Evolutionary conservation across 2,797 vertebrate genomes (phyloP), one percentile per base, ranked within the genome.

Genomic region (Orientallactaga sibirica): DNA sequence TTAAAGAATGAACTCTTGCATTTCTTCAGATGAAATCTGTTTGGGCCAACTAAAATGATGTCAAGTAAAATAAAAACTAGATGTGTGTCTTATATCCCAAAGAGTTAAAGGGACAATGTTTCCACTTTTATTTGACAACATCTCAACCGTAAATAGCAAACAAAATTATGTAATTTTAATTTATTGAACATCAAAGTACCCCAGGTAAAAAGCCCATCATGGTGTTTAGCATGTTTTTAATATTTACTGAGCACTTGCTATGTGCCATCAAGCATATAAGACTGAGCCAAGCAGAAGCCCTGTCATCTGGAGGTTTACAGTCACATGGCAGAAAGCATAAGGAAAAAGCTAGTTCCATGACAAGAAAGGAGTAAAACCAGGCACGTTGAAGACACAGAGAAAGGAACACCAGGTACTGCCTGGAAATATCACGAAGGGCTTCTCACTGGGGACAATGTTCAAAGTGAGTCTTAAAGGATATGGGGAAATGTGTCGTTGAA

Each of bases 81-180:
- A 66, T 55, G 52, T 11, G 37, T 43, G 78, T 12, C 83, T 82
- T 48, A 74, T 15, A 92, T 33, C 16, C 37, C 70, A 71, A 29
- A 78, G 27, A 64, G 20, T 48, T 90, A 76, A 41, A 86, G 37
- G 25, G 16, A 71, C 7, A 7, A 10, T n/a, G 79, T 70, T 67
- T 64, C 19, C 33, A 90, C 75, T 67, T 94, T 88, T 86, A 80
- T 64, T 67, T 80, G 74, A 86, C 77, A 73, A 2, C 4, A 66
- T 6, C 5, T 29, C 48, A 33, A 71, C 33, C 76, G 70, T 75
- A 81, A 92, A 80, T 25, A 82, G 27, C 48, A 58, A 88, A 85
- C 62, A 9, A 78, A 91, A 86, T 88, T 24, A 75, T 81, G 58
- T 6, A n/a, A 84, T 86, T 92, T 93, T 94, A 81, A 94, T 93